Evolutionary conservation across 2,797 vertebrate genomes (phyloP), one percentile per base, ranked within the genome.

Genomic region (Labroides dimidiatus): DNA sequence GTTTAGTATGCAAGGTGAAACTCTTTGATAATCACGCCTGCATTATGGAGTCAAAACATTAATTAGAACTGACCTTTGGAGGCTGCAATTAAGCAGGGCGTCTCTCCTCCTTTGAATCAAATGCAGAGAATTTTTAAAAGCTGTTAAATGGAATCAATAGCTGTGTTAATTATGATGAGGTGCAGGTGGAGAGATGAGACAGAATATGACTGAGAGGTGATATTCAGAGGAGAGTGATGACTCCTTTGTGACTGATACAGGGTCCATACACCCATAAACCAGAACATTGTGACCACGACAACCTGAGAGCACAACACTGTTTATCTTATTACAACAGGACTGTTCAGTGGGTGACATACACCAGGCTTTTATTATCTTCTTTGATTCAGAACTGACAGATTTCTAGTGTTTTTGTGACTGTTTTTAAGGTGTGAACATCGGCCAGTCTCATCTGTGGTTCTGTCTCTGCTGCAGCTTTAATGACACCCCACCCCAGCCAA

Each of bases 41-140:
- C 69, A 77, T 74, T 67, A 75, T 62, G 58, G 78, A 85, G 67
- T 70, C 84, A 53, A 43, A 86, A 69, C 77, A 70, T 84, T 86
- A 65, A 90, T 90, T 87, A 85, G 78, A 86, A 64, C 23, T 84
- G 84, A 90, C 89, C 89, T 87, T 87, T 52, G 57, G 50, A 78
- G 54, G 60, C 51, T 17, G 59, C 74, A 68, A 82, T 87, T 88
- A 87, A 66, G 59, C 48, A 9, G 54, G 56, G 76, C 17, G 60
- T 57, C 70, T 77, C 70, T 51, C 44, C 71, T 77, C 43, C 61
- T 65, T 76, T 73, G 66, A 87, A 91, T 87, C 54, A 88, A 87
- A 87, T 52, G 24, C 53, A 16, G 16, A 6, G 70, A 80, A 78
- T 81, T 72, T 78, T 72, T 75, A 87, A 85, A 71, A 81, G 55